phyloP scores from a whole-genome alignment of 2,113 vertebrate species.

The Anser brachyrhynchus region DNA sequence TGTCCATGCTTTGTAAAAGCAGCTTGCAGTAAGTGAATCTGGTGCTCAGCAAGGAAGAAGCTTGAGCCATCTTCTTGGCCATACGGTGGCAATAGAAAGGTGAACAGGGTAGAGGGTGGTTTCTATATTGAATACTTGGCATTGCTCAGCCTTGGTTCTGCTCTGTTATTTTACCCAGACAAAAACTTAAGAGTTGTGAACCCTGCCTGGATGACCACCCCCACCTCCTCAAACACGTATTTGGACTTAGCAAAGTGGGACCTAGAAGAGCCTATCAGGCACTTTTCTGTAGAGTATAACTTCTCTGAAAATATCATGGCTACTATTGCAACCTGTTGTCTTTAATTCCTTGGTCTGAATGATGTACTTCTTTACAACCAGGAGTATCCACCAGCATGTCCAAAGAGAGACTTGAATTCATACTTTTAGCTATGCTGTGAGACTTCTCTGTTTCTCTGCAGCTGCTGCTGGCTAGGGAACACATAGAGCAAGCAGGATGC shows the following conservation, averaged over 20 bases:
- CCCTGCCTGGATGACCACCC: neutral
- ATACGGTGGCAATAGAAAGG: neutral
- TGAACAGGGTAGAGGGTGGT: neutral
- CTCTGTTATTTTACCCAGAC: neutral
- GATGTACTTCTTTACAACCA: neutral
- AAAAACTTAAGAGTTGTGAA: neutral
- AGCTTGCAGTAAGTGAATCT: neutral
- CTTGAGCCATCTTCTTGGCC: neutral
- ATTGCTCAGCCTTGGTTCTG: neutral
- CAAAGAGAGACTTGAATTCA: neutral
- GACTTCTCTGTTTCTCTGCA: neutral
- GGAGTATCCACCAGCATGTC: neutral
- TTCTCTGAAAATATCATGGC: neutral
- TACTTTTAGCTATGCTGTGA: neutral
- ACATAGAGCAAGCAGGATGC: neutral
- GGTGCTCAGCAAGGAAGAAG: neutral
- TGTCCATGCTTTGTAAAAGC: neutral
- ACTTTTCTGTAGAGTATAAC: neutral
- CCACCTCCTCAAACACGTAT: neutral
- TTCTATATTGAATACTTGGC: neutral
- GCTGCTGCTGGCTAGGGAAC: neutral
- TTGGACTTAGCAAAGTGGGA: neutral
- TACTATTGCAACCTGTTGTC: neutral
- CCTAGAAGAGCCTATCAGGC: neutral
- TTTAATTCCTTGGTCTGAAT: neutral